phyloP scores from a whole-genome alignment of 2,888 invertebrate species.

The Hirtodrosophila trivittata region DNA sequence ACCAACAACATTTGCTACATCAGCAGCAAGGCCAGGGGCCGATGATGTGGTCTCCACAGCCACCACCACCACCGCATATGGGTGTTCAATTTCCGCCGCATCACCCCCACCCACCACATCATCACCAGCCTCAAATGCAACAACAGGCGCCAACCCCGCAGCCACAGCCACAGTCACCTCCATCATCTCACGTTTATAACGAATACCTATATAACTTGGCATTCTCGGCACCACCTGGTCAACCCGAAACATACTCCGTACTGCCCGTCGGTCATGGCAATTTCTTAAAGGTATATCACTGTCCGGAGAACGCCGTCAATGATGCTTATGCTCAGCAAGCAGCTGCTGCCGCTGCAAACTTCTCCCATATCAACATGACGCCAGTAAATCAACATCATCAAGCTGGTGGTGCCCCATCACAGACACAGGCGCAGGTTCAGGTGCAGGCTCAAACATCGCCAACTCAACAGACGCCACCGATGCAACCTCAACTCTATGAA shows the following conservation, averaged over 20 bases:
- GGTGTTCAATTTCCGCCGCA: slow-evolving; percentile 55
- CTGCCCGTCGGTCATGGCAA: slow-evolving; percentile 83
- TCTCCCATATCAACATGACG: slow-evolving; percentile 66
- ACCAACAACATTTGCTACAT: slow-evolving; percentile 37
- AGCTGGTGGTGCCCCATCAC: slow-evolving; percentile 12
- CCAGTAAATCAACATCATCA: slow-evolving; percentile 59
- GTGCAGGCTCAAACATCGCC: slow-evolving; percentile 39
- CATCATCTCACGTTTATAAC: slow-evolving; percentile 71
- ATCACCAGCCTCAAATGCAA: slow-evolving; percentile 42
- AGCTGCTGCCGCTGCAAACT: slow-evolving; percentile 31
- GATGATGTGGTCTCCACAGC: slow-evolving; percentile 57
- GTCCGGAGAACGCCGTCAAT: slow-evolving; percentile 72
- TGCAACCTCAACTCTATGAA: slow-evolving; percentile 81
- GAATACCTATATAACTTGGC: slow-evolving; percentile 76
- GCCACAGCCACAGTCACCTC: slow-evolving; percentile 38
- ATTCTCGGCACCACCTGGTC: slow-evolving; percentile 60
- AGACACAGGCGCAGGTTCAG: slow-evolving; percentile 25
- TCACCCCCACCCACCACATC: slow-evolving; percentile 34
- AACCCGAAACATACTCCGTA: slow-evolving; percentile 82
- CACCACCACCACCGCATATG: slow-evolving; percentile 55
- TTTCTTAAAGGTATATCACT: slow-evolving; percentile 83
- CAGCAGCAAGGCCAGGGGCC: slow-evolving; percentile 54
- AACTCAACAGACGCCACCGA: slow-evolving; percentile 60
- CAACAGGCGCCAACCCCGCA: slow-evolving; percentile 23
- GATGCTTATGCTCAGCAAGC: slow-evolving; percentile 59